Base-by-base conservation (phyloP, 2,797 vertebrate species). In the Sciurus carolinensis region DNA sequence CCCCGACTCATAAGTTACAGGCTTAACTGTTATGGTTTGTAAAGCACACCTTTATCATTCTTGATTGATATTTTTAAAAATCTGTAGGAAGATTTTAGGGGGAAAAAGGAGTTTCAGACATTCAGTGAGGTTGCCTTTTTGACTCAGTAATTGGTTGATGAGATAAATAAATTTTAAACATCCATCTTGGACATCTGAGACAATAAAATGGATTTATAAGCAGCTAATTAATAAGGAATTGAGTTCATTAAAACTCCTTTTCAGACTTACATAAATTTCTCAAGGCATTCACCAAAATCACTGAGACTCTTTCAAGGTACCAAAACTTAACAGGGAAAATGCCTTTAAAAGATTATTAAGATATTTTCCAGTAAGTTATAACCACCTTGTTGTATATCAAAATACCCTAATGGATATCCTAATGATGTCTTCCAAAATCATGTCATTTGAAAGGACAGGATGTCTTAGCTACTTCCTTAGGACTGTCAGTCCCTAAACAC, bases 251-350 rank as follows among this genome's bases (percentile, higher is more conserved):
- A 93, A 76, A 44, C 47, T 71, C 52, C 7, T 76, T 47, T 69
- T 82, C 54, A 76, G 39, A 28, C 62, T 90, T 85, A 5, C 9
- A 3, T 44, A 47, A 57, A n/a, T 73, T 90, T 93, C 69, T 94
- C 64, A 85, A 79, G 33, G n/a, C 5, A 92, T 67, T 92, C 72
- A 82, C 13, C 54, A 90, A 90, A 96, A 44, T 44, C 81, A 91
- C 3, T 18, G 39, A 33, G 18, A 89, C 13, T 28, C 71, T 88
- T 91, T 42, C 54, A 93, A 71, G 15, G 36, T n/a, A 67, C 3
- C 20, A 73, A 39, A 92, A 95, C 64, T 87, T 67, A 92, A 47
- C 10, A 69, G 54, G 59, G 30, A 90, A 95, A 93, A 84, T 67
- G 39, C 33, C 64, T 52, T 83, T 4, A 71, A 84, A 95, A 69